Base-by-base conservation (phyloP, 2,797 vertebrate genomes). In the Cephalopachus bancanus region DNA sequence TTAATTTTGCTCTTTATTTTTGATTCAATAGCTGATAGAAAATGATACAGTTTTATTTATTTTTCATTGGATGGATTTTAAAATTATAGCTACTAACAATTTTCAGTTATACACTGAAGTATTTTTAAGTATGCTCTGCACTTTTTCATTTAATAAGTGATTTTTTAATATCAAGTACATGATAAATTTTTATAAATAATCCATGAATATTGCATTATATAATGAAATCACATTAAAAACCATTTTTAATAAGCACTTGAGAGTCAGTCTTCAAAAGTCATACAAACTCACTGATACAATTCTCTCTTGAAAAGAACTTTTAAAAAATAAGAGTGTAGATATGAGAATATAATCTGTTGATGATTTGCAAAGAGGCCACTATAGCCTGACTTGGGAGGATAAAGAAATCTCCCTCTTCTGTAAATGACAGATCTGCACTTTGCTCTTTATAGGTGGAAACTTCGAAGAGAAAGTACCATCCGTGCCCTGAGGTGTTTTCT, bases 401-500 rank as follows among this genome's bases (percentile, higher is more conserved):
- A 72, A 57, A 15, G 22, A 86, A 49, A 65, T n/a, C 74, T 44
- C 15, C 22, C 30, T 71, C 59, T 83, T 74, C 65, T 87, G 4
- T 60, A 91, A 94, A 80, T 90, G 49, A 84, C 28, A 74, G 49
- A 49, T 26, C 26, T 91, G 12, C 4, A 59, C 33, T 33, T 95
- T 64, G 20, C 8, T 90, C 51, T 10, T 67, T 64, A 64, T 84
- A 74, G 10, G 28, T 91, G 55, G 20, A 57, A 96, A 95, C 26
- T 69, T 89, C 0, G 3, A 37, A 95, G 55, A 79, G 30, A 94
- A 97, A 92, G 28, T 79, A 83, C 44, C 53, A 60, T 75, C 51
- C 30, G 19, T 87, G 62, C 83, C 91, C 95, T 83, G 49, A 83
- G 95, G 89, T 78, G 28, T 62, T 94, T 24, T 3, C 30, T 11